phyloP scores from a whole-genome alignment of 1,140 invertebrate genomes.

The Tetraneura akinire region DNA sequence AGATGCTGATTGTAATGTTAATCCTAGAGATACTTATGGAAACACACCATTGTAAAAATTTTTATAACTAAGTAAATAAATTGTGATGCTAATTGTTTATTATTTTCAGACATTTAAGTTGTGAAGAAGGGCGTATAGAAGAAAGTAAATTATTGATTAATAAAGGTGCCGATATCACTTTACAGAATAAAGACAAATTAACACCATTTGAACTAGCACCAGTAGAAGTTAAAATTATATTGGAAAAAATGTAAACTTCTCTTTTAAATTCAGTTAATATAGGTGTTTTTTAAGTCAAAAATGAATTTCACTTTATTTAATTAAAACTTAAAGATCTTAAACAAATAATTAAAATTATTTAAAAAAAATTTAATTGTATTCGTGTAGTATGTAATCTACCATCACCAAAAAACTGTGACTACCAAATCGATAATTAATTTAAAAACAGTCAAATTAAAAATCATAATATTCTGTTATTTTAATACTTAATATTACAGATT shows the following conservation, averaged over 20 bases:
- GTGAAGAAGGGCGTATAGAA: constrained; percentile 77
- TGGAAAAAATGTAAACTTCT: constrained; percentile 43
- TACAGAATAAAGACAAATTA: constrained; percentile 72
- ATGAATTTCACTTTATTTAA: too few species aligned
- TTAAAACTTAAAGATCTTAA: too few species aligned
- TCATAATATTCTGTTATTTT: too few species aligned
- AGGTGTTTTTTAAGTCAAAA: too few species aligned
- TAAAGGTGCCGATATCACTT: constrained; percentile 67
- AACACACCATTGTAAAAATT: constrained; percentile 70
- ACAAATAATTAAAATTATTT: too few species aligned
- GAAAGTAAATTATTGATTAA: constrained; percentile 70
- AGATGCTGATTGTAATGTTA: constrained; percentile 61
- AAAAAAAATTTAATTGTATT: too few species aligned
- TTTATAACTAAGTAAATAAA: not conserved
- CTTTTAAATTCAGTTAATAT: too few species aligned
- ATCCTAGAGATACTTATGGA: constrained; percentile 66
- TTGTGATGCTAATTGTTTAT: constrained; percentile 18
- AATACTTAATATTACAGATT: too few species aligned
- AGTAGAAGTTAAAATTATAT: constrained; percentile 24
- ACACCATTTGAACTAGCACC: constrained; percentile 68
- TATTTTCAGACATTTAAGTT: constrained; percentile 73
- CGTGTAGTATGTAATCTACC: too few species aligned
- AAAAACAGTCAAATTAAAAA: too few species aligned
- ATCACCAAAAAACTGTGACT: too few species aligned
- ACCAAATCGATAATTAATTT: too few species aligned